phyloP scores from a whole-genome alignment of 1,140 invertebrate species.

The Chrysopa pallens region DNA sequence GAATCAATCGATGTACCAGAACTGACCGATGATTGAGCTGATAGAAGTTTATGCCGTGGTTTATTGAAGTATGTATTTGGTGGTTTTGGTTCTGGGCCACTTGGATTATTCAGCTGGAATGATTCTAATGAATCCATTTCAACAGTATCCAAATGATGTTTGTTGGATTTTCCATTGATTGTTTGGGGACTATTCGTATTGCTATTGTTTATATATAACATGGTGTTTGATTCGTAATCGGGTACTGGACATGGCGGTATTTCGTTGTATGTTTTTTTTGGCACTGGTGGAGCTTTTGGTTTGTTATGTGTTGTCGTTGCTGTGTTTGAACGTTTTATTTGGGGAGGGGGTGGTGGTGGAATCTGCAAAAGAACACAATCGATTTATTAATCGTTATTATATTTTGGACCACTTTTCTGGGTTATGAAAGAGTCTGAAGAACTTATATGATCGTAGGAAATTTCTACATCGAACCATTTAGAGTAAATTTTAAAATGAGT shows the following conservation, averaged over 20 bases:
- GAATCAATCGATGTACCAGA: conserved; percentile 3
- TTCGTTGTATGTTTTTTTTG: conserved; percentile 17
- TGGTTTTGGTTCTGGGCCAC: conserved; percentile 35
- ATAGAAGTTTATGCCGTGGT: conserved; percentile 10
- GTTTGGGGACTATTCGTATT: neutral
- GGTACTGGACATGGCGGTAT: conserved; percentile 37
- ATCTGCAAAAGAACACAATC: too few species aligned
- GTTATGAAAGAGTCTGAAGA: too few species aligned
- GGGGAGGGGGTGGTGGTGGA: conserved; percentile 34
- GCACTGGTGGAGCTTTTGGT: conserved; percentile 22
- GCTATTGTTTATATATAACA: neutral
- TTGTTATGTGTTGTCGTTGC: conserved; percentile 8
- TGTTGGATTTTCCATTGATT: conserved; percentile 12
- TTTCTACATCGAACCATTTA: too few species aligned
- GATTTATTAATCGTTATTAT: too few species aligned
- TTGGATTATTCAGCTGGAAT: conserved; percentile 43
- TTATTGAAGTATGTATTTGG: conserved; percentile 44
- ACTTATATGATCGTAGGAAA: too few species aligned
- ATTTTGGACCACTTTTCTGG: too few species aligned
- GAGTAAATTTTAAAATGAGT: too few species aligned
- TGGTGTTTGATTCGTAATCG: conserved; percentile 30
- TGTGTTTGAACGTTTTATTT: conserved; percentile 20
- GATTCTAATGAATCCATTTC: conserved; percentile 56
- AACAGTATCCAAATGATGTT: conserved; percentile 29
- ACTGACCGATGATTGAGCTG: conserved; percentile 3